Base-by-base conservation (phyloP, 2,113 vertebrate species). In the Etheostoma spectabile region DNA sequence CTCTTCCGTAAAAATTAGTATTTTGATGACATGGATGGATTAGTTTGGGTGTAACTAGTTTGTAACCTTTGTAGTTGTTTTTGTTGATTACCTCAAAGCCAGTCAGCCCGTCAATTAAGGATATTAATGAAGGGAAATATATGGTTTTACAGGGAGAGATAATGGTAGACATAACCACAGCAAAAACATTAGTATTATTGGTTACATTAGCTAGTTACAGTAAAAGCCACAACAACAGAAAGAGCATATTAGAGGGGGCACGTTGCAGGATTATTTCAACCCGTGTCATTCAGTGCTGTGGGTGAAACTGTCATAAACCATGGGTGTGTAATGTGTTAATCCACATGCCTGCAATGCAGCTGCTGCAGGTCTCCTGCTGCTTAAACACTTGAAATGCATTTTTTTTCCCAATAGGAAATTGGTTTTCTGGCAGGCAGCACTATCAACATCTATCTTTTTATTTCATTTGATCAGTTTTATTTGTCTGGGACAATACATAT, bases 311-410 rank as follows among this genome's bases (percentile, higher is more conserved):
- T 82, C 46, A 14, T 79, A 86, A 86, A 3, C 60, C 53, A 30
- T 35, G 61, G 55, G 18, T 56, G 71, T 71, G 77, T 74, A 19
- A 21, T 46, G 24, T 77, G 63, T 66, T 87, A 79, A 88, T 90
- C 80, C 74, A 64, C 68, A 65, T 56, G 27, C 60, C 66, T 83
- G 71, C 38, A 69, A 42, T 76, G 66, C 55, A 77, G 35, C 57
- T 69, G 45, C 55, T 62, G 55, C 12, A 2, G 48, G 27, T 38
- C 7, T 19, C 11, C 15, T 62, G 42, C 49, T 64, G 49, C 30
- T 68, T 52, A 56, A 73, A 53, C 66, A 45, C 53, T 64, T 69
- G 2, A 60, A 66, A 33, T 66, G 35, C 21, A 15, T 63, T 77
- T 80, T 65, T 53, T n/a, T 22, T 16, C 30, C 8, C 15, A 45